These are phyloP conservation scores for Vulpes lagopus DNA, from an alignment of 2,113 vertebrate genomes.

Conservation along the genomic window DNA sequence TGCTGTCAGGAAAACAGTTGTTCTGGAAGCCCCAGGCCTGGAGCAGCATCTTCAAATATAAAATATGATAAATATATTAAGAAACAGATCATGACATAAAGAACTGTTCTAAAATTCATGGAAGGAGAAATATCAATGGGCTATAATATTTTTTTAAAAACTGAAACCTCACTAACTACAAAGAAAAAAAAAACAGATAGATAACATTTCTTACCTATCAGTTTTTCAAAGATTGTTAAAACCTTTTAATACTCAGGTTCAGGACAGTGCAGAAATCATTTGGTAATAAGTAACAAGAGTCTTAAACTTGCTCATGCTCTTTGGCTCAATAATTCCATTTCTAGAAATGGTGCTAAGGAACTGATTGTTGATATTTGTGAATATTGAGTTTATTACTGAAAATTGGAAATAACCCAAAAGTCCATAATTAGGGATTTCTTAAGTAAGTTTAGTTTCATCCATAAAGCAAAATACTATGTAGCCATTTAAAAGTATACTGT, in stretches of 20 bases:
- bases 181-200: slow-evolving; percentile 3
- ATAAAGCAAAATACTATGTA: background rate
- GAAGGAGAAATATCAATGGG: background rate
- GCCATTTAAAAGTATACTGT: background rate
- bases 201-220: background rate
- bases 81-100: background rate
- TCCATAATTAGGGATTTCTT: background rate
- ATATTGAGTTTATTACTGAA: background rate
- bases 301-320: background rate
- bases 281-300: background rate
- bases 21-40: background rate
- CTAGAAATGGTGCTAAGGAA: slow-evolving; percentile 10
- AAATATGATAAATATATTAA: background rate
- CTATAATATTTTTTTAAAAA: background rate
- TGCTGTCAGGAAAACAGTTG: background rate
- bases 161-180: background rate
- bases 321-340: slow-evolving; percentile 12
- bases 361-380: background rate
- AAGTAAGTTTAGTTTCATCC: slow-evolving; percentile 13
- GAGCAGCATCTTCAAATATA: background rate
- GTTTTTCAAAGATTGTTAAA: slow-evolving; percentile 27
- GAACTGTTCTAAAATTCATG: background rate
- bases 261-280: background rate
- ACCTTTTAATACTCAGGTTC: background rate
- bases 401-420: background rate